These are phyloP conservation scores for Manis pentadactyla DNA, from an alignment of 2,797 vertebrate species.

Conservation along the genomic window DNA sequence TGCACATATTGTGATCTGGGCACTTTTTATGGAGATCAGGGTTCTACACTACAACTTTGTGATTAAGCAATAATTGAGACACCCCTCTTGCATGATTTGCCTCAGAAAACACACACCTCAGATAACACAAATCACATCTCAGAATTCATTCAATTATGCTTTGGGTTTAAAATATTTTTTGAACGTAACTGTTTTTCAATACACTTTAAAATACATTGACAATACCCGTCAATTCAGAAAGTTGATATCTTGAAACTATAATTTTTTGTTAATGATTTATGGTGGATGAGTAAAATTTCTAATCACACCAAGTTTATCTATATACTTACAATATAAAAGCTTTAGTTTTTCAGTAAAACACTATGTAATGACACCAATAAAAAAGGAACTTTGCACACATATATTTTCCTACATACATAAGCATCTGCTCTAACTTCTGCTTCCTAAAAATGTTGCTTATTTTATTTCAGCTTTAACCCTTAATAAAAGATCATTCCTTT, in stretches of 20 bases:
- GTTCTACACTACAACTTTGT: not conserved
- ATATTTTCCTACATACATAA: not conserved
- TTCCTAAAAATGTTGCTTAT: conserved; percentile 45
- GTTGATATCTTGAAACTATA: not conserved
- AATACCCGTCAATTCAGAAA: not conserved
- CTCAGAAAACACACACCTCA: not conserved
- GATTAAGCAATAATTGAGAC: not conserved
- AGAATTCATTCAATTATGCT: not conserved
- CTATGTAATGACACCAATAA: conserved; percentile 11
- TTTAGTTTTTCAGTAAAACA: not conserved
- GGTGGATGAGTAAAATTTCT: conserved; percentile 1
- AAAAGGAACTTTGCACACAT: conserved; percentile 23
- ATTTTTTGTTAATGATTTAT: not conserved
- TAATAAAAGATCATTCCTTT: conserved; percentile 8
- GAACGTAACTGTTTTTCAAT: not conserved
- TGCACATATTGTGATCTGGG: not conserved
- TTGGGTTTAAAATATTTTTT: conserved; percentile 6
- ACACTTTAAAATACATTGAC: not conserved
- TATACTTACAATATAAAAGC: not conserved
- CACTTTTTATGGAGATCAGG: not conserved
- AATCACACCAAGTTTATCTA: not conserved
- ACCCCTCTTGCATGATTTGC: not conserved
- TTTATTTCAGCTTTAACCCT: conserved; percentile 62
- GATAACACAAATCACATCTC: not conserved
- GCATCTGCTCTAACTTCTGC: conserved; percentile 35